Conservation (phyloP, 1,140 invertebrate genomes). For the Plectrocnemia conspersa region DNA sequence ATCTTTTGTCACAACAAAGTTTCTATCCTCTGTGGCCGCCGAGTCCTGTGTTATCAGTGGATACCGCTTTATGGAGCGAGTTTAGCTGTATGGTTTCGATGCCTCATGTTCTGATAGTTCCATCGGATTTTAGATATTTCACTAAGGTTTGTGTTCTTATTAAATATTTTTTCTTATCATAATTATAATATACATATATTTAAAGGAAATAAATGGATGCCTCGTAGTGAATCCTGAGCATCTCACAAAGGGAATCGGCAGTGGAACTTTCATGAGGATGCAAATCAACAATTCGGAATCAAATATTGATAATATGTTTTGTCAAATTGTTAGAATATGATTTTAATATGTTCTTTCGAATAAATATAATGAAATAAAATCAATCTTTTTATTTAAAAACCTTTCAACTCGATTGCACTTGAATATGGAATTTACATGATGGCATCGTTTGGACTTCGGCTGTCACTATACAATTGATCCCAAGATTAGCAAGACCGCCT, state of each 20-base stretch:
- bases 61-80: conserved; percentile 64
- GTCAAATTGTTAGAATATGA: conserved; percentile 31
- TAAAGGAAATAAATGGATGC: conserved; percentile 67
- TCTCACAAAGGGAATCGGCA: conserved; percentile 64
- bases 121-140: conserved; percentile 80
- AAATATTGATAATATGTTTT: conserved; percentile 7
- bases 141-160: conserved; percentile 57
- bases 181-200: conserved; percentile 33
- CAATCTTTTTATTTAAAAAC: conserved; percentile 6
- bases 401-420: conserved; percentile 57
- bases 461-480: conserved; percentile 89
- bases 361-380: background rate
- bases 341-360: background rate
- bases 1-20: conserved; percentile 70
- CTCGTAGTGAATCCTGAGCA: conserved; percentile 81
- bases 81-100: conserved; percentile 61
- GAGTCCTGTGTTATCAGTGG: conserved; percentile 60
- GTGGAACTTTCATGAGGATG: conserved; percentile 56
- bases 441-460: conserved; percentile 91
- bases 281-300: conserved; percentile 34
- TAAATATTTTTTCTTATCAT: conserved; percentile 19
- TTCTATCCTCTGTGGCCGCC: conserved; percentile 81
- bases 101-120: conserved; percentile 79
- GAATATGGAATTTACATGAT: conserved; percentile 91
- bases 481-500: conserved; percentile 91